phyloP scores from a whole-genome alignment of 2,113 vertebrate species.

The Zosterops lateralis region DNA sequence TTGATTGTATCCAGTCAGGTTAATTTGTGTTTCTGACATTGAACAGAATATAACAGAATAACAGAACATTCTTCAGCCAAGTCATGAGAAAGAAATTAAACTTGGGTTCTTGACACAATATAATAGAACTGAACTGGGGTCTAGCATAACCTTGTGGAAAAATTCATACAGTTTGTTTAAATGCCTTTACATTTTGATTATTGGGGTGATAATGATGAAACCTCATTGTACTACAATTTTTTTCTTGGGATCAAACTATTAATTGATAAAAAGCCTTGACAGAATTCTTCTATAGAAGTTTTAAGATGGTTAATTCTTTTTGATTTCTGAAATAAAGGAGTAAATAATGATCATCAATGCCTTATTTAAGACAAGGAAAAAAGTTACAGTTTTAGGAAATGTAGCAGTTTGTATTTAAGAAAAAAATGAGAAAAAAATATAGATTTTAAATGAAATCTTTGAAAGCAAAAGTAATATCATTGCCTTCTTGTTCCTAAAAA shows the following conservation, averaged over 20 bases:
- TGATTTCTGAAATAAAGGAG: neutral
- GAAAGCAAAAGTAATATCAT: neutral
- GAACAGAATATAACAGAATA: neutral
- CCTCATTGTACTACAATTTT: neutral
- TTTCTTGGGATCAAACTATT: neutral
- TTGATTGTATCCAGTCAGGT: neutral
- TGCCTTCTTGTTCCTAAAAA: neutral
- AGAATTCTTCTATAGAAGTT: neutral
- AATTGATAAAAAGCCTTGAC: neutral
- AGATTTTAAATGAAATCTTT: neutral
- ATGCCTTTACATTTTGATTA: neutral
- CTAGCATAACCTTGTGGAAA: neutral
- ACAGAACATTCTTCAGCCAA: neutral
- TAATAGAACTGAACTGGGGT: neutral
- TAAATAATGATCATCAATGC: neutral
- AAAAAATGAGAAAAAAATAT: neutral
- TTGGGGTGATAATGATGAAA: neutral
- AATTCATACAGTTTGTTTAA: neutral
- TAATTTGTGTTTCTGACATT: conserved; percentile 29
- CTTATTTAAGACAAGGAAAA: neutral
- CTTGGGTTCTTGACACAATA: neutral
- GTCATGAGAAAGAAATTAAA: neutral
- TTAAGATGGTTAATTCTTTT: neutral
- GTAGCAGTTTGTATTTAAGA: neutral
- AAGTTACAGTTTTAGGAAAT: neutral